A percentile compares a stretch with the other conserved stretches of the same genome.
These are phyloP conservation scores for Gouania willdenowi DNA, from an alignment of 2,797 vertebrate species.

Conservation along the genomic window DNA sequence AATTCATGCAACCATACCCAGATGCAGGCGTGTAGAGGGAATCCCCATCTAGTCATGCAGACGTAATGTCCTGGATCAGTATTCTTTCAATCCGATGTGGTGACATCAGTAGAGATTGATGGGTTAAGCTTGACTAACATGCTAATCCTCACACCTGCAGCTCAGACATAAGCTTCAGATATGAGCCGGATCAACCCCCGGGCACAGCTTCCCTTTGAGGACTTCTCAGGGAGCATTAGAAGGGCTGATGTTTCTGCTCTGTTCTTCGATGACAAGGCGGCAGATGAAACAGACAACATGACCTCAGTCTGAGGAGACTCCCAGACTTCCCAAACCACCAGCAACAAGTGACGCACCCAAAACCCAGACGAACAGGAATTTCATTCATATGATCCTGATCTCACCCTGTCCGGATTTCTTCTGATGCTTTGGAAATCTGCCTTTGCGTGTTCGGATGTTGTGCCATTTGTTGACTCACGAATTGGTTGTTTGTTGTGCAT, in stretches of 20 bases:
- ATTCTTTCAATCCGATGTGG: constrained; percentile 19
- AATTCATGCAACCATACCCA: constrained; percentile 10
- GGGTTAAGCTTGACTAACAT: not conserved
- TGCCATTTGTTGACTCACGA: constrained; percentile 8
- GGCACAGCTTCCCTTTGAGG: no score
- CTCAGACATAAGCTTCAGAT: not conserved
- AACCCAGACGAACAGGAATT: constrained; percentile 57
- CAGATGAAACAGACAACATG: constrained; percentile 58
- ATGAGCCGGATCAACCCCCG: no score
- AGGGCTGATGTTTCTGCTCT: no score
- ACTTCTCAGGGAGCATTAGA: no score
- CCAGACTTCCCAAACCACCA: constrained; percentile 71
- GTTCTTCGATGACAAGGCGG: constrained; percentile 10
- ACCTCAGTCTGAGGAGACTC: constrained; percentile 60
- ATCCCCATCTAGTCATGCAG: constrained; percentile 53
- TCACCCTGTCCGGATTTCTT: constrained; percentile 23
- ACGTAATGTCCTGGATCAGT: constrained; percentile 37
- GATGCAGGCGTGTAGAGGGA: constrained; percentile 37
- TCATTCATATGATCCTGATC: constrained; percentile 74
- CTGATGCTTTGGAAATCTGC: no score
- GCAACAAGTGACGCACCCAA: constrained; percentile 70
- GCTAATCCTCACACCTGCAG: constrained; percentile 20
- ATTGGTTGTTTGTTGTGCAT: no score
- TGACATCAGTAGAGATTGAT: constrained; percentile 28
- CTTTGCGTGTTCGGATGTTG: no score